Evolutionary conservation across 1,140 invertebrate species (phyloP).

Genomic region (Lepeophtheirus salmonis): DNA sequence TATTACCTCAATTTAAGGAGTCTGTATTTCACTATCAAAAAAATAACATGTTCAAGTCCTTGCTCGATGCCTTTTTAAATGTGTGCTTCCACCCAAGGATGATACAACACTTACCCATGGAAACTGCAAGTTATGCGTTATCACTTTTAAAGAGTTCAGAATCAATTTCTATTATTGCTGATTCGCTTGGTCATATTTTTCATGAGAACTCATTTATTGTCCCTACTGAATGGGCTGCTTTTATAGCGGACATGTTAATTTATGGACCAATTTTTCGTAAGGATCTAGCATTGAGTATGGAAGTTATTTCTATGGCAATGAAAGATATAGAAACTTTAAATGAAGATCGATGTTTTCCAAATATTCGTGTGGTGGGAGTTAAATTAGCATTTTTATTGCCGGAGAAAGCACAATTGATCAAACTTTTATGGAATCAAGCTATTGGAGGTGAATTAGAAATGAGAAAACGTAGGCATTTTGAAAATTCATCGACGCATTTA

Average conservation of each 20-base stretch:
- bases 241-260: not conserved
- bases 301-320: not conserved
- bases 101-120: not conserved
- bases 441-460: not conserved
- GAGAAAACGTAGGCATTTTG: constrained; percentile 31
- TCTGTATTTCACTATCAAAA: not conserved
- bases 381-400: not conserved
- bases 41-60: not conserved
- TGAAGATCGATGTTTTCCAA: not conserved
- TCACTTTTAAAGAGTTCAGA: not conserved
- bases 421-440: not conserved
- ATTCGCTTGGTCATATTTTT: not conserved
- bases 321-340: not conserved
- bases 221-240: not conserved
- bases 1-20: not conserved
- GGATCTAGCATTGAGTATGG: not conserved
- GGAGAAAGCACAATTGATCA: not conserved
- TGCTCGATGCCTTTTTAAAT: not conserved
- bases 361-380: not conserved
- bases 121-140: not conserved
- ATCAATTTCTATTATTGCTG: not conserved
- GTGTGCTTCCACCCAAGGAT: not conserved
- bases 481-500: constrained; percentile 33
- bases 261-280: not conserved
- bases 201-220: not conserved